Base-by-base conservation (phyloP, 2,113 vertebrate species). In the Cygnus atratus region DNA sequence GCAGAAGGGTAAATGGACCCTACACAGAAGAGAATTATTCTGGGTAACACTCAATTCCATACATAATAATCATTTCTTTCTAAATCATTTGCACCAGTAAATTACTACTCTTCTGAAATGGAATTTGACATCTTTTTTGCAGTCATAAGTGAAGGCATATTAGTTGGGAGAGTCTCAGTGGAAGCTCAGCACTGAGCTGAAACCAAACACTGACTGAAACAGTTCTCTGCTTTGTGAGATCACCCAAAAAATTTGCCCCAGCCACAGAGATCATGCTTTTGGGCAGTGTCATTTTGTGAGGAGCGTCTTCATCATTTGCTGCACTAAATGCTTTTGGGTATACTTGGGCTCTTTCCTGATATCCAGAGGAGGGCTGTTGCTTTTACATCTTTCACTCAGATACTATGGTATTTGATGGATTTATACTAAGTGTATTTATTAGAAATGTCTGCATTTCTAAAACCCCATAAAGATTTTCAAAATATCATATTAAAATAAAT, bases 401-500 rank as follows among this genome's bases (percentile, higher is more conserved):
- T 16, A 33, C 31, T 72, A 33, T 3, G 1, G 20, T 68, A 55
- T 35, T 66, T 66, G 50, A 67, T 67, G 75, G 26, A 80, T 67
- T 92, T 67, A 59, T 65, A 71, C 46, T 78, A 20, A 22, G 41
- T 5, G 16, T 25, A 63, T 81, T 93, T 84, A 87, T 84, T 74
- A 88, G 65, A 67, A 92, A 88, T 62, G 52, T 63, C 86, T 71
- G 43, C 41, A 63, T 41, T 87, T 87, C 68, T 77, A 78, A 84
- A 86, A 70, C 25, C 19, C 29, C 46, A 43, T 74, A 71, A 86
- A 94, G 41, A 61, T 85, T 92, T 72, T 75, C 43, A 35, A 81
- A 84, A 39, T 50, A 63, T 58, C n/a, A 19, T 46, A 83, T 80
- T 77, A 88, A 94, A 93, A 85, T 72, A 84, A 72, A 94, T 71